phyloP scores from a whole-genome alignment of 2,888 invertebrate species.

The Geotrupes spiniger region DNA sequence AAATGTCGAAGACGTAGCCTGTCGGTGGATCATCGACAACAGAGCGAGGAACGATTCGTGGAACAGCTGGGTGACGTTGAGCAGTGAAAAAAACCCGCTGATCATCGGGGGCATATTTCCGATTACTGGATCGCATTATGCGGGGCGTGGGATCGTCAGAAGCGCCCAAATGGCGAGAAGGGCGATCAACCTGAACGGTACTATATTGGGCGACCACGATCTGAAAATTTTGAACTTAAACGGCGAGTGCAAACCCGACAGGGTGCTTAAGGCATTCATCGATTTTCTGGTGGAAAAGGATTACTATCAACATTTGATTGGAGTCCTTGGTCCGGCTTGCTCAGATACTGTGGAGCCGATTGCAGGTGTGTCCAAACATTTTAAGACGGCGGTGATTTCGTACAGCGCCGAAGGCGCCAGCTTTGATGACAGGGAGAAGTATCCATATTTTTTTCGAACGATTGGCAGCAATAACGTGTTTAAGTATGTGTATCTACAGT shows the following conservation, averaged over 20 bases:
- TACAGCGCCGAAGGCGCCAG: constrained; percentile 77
- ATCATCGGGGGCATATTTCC: constrained; percentile 72
- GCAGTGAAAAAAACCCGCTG: constrained; percentile 46
- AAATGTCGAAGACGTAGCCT: constrained; percentile 54
- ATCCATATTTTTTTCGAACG: constrained; percentile 77
- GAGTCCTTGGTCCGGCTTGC: constrained; percentile 76
- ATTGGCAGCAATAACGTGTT: constrained; percentile 75
- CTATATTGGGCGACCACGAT: constrained; percentile 60
- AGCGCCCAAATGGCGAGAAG: constrained; percentile 63
- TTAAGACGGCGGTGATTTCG: constrained; percentile 69
- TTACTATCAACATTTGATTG: constrained; percentile 59
- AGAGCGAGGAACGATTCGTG: constrained; percentile 45
- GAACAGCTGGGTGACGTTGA: constrained; percentile 5
- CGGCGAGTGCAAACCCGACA: constrained; percentile 69
- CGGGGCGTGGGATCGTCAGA: constrained; percentile 58
- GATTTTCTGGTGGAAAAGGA: constrained; percentile 59
- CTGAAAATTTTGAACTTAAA: constrained; percentile 59
- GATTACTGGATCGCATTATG: constrained; percentile 58
- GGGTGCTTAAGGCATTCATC: constrained; percentile 73
- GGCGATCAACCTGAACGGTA: constrained; percentile 60
- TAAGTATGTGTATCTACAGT: constrained; percentile 61
- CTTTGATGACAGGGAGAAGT: constrained; percentile 65
- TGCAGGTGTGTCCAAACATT: constrained; percentile 72
- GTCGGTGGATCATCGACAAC: constrained; percentile 59
- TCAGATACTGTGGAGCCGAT: constrained; percentile 79